Evolutionary conservation across 2,797 vertebrate genomes (phyloP), one percentile per base, ranked within the genome.

Genomic region (Phrynocephalus vlangalii): DNA sequence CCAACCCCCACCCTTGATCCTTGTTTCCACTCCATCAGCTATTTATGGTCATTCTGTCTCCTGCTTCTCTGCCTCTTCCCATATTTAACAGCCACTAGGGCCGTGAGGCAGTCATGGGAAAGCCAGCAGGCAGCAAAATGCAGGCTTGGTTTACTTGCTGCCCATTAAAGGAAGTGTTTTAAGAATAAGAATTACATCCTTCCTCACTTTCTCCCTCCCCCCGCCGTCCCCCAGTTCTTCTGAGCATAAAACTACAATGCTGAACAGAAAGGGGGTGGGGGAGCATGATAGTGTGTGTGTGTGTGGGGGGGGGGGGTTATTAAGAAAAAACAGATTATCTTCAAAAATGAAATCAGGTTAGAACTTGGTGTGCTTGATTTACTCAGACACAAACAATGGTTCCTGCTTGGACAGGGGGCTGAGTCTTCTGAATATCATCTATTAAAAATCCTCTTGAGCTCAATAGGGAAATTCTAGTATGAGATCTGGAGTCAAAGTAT

Each of bases 191-290:
- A 28, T 79, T 18, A 63, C 84, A 72, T 84, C 52, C 66, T 22
- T 73, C 76, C 75, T 90, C 78, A 79, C 76, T 3, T 1, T 18
- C 83, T 48, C 38, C 88, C 44, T 11, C 38, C 82, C 76, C 33
- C 33, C 33, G 33, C 33, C 88, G 18, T 84, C 56, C 78, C 16
- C 83, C 16, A 56, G 28, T 86, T 79, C 82, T 90, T 87, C 52
- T 26, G 52, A 83, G 60, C 83, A 73, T 89, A 81, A 75, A 89
- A 88, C 92, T 89, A 79, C 88, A 85, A 76, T 28, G 87, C 88
- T 68, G 73, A 83, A 90, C 75, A 67, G 80, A 83, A 86, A 56
- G 52, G 67, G 26, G 44, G 3, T 28, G 7, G 0, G 0, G 79
- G 73, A 18, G 3, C 16, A 85, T 50, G 56, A 92, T 20, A 0